Percentiles rank a stretch among this genome's conserved stretches.
Evolutionary conservation across 2,113 vertebrate genomes (phyloP).

Genomic region (Columbina picui): DNA sequence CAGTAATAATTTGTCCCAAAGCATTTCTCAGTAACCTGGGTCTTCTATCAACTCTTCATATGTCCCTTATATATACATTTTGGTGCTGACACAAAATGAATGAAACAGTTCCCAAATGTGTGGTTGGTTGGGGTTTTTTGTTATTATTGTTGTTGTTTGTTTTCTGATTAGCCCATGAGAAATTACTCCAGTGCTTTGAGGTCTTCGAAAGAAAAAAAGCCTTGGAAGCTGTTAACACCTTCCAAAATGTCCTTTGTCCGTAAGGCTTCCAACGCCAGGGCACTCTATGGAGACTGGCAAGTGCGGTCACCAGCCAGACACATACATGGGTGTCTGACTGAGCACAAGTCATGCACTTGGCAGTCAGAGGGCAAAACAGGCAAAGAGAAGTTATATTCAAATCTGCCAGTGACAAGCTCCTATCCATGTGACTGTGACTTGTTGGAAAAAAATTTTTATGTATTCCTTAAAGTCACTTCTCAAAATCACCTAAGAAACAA

Average conservation of each 20-base stretch:
- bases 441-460: background rate
- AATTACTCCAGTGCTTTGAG: background rate
- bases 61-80: background rate
- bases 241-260: background rate
- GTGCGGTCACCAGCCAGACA: accelerated
- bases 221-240: background rate
- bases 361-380: background rate
- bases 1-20: background rate
- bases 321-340: accelerated
- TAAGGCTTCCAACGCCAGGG: background rate
- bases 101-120: background rate
- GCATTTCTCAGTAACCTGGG: background rate
- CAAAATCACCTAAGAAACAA: background rate
- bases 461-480: background rate
- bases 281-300: accelerated
- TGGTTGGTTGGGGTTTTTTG: no score
- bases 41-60: background rate
- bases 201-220: background rate
- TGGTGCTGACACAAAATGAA: background rate
- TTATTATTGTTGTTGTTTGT: background rate
- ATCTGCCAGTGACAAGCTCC: background rate
- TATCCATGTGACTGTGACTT: background rate
- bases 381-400: background rate
- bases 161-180: background rate
- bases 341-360: background rate